Evolutionary conservation across 2,113 vertebrate genomes (phyloP).

Genomic region (Lepidothrix coronata): DNA sequence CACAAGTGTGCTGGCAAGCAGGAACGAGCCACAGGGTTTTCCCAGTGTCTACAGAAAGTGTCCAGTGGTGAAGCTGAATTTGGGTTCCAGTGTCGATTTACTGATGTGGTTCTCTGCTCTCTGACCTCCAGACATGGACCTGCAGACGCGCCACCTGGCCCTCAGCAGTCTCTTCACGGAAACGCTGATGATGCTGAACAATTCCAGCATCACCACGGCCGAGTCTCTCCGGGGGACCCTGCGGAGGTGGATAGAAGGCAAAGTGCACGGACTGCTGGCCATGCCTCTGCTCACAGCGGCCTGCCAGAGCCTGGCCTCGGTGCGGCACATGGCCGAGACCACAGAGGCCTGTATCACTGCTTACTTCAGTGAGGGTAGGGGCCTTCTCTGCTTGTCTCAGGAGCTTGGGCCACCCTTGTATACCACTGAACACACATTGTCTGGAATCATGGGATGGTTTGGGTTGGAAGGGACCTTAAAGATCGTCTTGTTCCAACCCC

Average conservation of each 20-base stretch:
- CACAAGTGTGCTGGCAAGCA: background rate
- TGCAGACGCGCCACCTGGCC: constrained; percentile 90
- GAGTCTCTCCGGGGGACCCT: constrained; percentile 84
- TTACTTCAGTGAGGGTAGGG: constrained; percentile 85
- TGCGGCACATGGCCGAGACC: constrained; percentile 91
- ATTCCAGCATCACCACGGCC: constrained; percentile 81
- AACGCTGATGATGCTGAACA: constrained; percentile 87
- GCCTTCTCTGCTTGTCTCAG: background rate
- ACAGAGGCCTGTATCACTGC: constrained; percentile 91
- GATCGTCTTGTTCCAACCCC: background rate
- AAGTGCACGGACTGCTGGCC: constrained; percentile 79
- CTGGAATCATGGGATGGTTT: background rate
- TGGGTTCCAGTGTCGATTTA: rapidly evolving
- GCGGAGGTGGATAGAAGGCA: constrained; percentile 82
- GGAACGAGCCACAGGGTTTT: background rate
- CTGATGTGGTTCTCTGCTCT: rapidly evolving
- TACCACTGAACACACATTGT: rapidly evolving
- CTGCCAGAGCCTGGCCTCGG: constrained; percentile 90
- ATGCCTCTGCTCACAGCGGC: constrained; percentile 91
- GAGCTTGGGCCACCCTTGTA: rapidly evolving
- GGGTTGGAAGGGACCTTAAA: background rate
- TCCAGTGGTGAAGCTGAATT: background rate
- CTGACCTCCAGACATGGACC: constrained; percentile 78
- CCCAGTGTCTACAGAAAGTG: background rate
- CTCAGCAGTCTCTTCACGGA: constrained; percentile 89